Percentiles rank a stretch among this genome's conserved stretches.
Evolutionary conservation across 2,888 invertebrate species (phyloP).

Genomic region (Erebia palarica): DNA sequence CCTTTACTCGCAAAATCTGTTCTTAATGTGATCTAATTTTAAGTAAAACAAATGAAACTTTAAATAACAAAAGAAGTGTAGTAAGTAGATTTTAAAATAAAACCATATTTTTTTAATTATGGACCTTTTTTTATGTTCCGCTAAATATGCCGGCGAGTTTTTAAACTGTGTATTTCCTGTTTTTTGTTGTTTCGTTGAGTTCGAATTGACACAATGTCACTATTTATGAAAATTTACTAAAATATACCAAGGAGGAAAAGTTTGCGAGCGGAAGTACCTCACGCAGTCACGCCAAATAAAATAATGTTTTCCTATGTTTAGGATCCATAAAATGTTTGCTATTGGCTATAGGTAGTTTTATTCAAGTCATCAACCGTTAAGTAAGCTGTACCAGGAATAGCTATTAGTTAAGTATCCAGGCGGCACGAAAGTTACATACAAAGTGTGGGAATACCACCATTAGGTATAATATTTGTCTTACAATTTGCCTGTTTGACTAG

Average conservation of each 20-base stretch:
- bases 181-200: too few species aligned
- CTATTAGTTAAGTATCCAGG: constrained; percentile 45
- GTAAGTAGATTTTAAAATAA: too few species aligned
- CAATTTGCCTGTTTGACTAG: constrained; percentile 77
- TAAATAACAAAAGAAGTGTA: too few species aligned
- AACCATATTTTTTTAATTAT: too few species aligned
- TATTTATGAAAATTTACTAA: neutral
- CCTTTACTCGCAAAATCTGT: too few species aligned
- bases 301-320: constrained; percentile 53
- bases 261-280: neutral
- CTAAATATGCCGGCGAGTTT: too few species aligned
- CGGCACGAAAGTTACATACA: constrained; percentile 60
- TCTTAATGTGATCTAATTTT: too few species aligned
- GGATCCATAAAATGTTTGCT: constrained; percentile 61
- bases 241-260: neutral
- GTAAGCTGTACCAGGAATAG: constrained; percentile 57
- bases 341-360: constrained; percentile 62
- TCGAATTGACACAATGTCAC: neutral
- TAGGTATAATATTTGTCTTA: constrained; percentile 67
- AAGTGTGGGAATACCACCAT: constrained; percentile 60
- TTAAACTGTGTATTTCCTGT: too few species aligned
- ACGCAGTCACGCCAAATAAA: neutral
- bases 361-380: constrained; percentile 75
- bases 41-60: too few species aligned
- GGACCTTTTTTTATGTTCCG: too few species aligned